Evolutionary conservation across 2,797 vertebrate genomes (phyloP).

Genomic region (Enteromius viviparus): DNA sequence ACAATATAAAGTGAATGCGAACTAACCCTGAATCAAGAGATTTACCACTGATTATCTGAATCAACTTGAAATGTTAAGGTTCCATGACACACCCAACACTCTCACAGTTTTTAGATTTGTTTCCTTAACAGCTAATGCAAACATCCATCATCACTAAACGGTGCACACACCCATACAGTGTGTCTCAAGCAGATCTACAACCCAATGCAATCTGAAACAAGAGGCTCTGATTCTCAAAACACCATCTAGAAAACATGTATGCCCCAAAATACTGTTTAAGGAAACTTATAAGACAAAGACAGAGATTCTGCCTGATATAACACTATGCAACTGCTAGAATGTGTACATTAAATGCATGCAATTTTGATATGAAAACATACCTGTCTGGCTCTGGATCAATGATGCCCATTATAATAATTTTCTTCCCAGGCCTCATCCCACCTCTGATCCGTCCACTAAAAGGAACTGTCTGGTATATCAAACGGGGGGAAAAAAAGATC

Average conservation of each 20-base stretch:
- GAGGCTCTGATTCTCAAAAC: not conserved
- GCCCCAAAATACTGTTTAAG: not conserved
- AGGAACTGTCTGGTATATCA: conserved; percentile 87
- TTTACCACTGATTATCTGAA: not conserved
- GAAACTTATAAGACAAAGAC: not conserved
- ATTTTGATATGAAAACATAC: conserved; percentile 71
- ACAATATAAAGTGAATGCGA: not conserved
- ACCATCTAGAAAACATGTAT: not conserved
- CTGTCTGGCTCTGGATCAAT: conserved; percentile 93
- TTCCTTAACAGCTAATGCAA: conserved; percentile 28
- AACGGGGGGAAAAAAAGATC: conserved; percentile 40
- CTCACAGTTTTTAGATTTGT: conserved; percentile 40
- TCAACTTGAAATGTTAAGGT: not conserved
- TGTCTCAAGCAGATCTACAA: not conserved
- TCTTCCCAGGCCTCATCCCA: conserved; percentile 98
- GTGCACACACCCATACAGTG: not conserved
- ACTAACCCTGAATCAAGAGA: not conserved
- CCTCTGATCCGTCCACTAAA: conserved; percentile 96
- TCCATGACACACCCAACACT: conserved; percentile 70
- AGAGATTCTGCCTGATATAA: not conserved
- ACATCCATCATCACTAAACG: conserved; percentile 35
- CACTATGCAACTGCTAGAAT: not conserved
- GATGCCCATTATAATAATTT: conserved; percentile 98
- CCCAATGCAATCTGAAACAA: conserved; percentile 1
- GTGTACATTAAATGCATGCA: not conserved